Evolutionary conservation across 1,140 invertebrate species (phyloP), one percentile per base, ranked within the genome.

Genomic region (Dendrolimus kikuchii): DNA sequence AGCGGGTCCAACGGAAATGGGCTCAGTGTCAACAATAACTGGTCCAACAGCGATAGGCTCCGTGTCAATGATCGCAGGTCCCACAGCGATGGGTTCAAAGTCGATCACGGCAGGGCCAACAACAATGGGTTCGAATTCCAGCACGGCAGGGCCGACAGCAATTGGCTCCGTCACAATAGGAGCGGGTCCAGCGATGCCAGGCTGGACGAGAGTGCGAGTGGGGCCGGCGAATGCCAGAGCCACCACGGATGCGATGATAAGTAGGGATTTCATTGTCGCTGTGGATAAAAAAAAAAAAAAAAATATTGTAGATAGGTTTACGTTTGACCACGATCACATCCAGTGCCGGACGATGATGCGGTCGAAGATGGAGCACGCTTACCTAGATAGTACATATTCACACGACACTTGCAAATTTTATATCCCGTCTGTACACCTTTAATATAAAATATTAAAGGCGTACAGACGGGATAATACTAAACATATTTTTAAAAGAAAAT

Each of bases 181-280:
- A 9, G 51, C 57, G 38, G 63, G 53, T n/a, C 64, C 64, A 49
- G 48, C 55, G 4, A 47, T 41, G 4, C 47, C 60, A 7, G 57
- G 60, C 10, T 46, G 40, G n/a, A 62, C 49, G 5, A 60, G 9
- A 47, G 41, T 49, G 48, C 52, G 51, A 9, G 49, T 46, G 23
- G 64, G 60, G 55, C 50, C 49, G 23, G 61, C 64, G 3, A 67
- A 55, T 44, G 64, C 64, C 55, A 63, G 46, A 43, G 60, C 64
- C 23, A 60, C 38, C 40, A 63, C 47, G 44, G 64, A 49, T 45
- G 60, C 57, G 52, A 59, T 37, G 38, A 63, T 51, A 38, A 66
- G 48, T 10, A 66, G 43, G 51, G 53, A 60, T 56, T 60, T 66
- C 64, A 66, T 66, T 10, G 51, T 63, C 49, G 49, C 64, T 66